Base-by-base conservation (phyloP, 2,888 invertebrate genomes). In the Anoplius nigerrimus region DNA sequence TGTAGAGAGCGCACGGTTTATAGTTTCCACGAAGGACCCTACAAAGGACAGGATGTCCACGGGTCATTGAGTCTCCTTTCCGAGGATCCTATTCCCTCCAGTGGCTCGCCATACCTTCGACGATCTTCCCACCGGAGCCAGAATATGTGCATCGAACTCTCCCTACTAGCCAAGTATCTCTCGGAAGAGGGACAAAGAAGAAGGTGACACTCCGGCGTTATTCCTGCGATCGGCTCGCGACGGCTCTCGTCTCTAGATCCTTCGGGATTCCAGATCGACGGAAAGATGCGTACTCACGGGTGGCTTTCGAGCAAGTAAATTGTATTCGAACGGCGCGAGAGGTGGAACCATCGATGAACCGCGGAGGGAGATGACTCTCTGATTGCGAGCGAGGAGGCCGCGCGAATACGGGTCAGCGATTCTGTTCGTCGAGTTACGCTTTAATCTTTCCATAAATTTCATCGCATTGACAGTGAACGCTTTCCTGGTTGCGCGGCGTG, bases 1-100 rank as follows among this genome's bases (percentile, higher is more conserved):
- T 11, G 16, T 27, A 34, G 53, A 43, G 20, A 53, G 54, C 46
- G 48, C 48, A n/a, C 75, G 66, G 34, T 78, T 83, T 80, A 83
- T 83, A 76, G 78, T 74, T 83, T 82, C 83, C 68, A 71, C 79
- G 82, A 83, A 83, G 74, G 75, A 66, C 63, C 71, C 70, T 58
- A 76, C 78, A 81, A 80, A 80, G 74, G 74, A 72, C 80, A 78
- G 72, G 72, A 82, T 74, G 78, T 75, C 75, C 74, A 78, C 64
- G 78, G 80, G 75, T 77, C 81, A 73, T 75, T 79, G 74, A 75
- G 72, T 74, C 73, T 69, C 70, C 72, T 73, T 75, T 71, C 69
- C 76, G 73, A 64, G 79, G 79, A 78, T 78, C 66, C 69, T 76
- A 78, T 78, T 75, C 73, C 71, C 69, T 66, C 51, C 42, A 43